Evolutionary conservation across 1,140 invertebrate genomes (phyloP).

Genomic region (Caenorhabditis inopinata): DNA sequence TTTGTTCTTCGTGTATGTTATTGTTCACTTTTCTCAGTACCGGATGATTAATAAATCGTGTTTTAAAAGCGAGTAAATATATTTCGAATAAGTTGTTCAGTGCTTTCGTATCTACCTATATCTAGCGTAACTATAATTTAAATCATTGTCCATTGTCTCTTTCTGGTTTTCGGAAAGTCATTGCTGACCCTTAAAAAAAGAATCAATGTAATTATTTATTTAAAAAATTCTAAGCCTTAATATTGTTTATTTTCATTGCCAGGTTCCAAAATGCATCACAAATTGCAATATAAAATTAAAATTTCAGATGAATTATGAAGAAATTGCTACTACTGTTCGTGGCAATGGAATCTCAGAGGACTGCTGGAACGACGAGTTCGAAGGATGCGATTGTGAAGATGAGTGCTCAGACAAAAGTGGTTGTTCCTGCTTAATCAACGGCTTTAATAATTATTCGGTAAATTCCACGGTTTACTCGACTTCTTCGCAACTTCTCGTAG

Average conservation of each 20-base stretch:
- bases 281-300: no score
- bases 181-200: no score
- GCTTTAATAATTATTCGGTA: background rate
- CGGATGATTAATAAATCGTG: slow-evolving; percentile 4
- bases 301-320: slow-evolving; percentile 50
- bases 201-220: no score
- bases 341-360: slow-evolving; percentile 41
- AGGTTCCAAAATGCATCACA: no score
- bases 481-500: background rate
- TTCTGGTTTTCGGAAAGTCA: no score
- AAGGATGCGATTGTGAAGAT: slow-evolving; percentile 49
- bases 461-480: background rate
- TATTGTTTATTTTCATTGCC: no score
- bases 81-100: no score
- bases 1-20: background rate
- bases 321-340: slow-evolving; percentile 42
- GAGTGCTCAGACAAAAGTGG: slow-evolving; percentile 38
- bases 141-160: no score
- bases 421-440: slow-evolving; percentile 38
- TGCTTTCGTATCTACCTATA: no score
- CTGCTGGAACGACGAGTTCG: slow-evolving; percentile 38
- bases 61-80: no score
- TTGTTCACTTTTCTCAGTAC: background rate
- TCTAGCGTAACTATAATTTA: no score
- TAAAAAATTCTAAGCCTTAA: no score